A percentile compares a stretch with the other conserved stretches of the same genome.
Evolutionary conservation across 1,140 invertebrate species (phyloP).

Genomic region (Caerostris extrusa): DNA sequence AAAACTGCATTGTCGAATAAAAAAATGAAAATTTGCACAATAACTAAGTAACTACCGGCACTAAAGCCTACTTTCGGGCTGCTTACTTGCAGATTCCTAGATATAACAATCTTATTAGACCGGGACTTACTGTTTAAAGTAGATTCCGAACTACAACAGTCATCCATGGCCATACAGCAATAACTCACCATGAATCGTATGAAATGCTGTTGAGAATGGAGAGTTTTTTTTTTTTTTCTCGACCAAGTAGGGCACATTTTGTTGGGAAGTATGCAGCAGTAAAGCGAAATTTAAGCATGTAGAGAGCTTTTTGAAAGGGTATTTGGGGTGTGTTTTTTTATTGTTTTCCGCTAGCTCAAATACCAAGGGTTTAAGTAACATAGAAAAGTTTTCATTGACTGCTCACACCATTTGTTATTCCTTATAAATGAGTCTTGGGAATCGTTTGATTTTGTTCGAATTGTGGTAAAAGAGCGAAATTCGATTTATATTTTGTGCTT

Average conservation of each 20-base stretch:
- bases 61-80: no score
- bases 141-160: no score
- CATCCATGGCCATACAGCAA: no score
- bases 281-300: slow-evolving; percentile 11
- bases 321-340: background rate
- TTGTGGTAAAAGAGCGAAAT: background rate
- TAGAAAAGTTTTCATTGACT: slow-evolving; percentile 27
- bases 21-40: no score
- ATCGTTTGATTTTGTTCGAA: background rate
- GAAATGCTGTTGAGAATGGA: background rate
- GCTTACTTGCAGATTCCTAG: no score
- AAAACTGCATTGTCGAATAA: no score
- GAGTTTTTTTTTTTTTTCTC: background rate
- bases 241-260: background rate
- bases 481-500: slow-evolving; percentile 24
- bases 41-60: no score
- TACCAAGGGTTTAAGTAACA: slow-evolving; percentile 7
- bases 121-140: no score
- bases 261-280: background rate
- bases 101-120: no score
- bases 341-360: background rate
- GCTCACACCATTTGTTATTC: background rate
- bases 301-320: background rate
- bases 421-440: background rate
- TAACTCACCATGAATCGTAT: slow-evolving; percentile 9